These are phyloP conservation scores for Pseudomyrmex pallidus DNA, from an alignment of 1,140 invertebrate genomes.

Conservation along the genomic window DNA sequence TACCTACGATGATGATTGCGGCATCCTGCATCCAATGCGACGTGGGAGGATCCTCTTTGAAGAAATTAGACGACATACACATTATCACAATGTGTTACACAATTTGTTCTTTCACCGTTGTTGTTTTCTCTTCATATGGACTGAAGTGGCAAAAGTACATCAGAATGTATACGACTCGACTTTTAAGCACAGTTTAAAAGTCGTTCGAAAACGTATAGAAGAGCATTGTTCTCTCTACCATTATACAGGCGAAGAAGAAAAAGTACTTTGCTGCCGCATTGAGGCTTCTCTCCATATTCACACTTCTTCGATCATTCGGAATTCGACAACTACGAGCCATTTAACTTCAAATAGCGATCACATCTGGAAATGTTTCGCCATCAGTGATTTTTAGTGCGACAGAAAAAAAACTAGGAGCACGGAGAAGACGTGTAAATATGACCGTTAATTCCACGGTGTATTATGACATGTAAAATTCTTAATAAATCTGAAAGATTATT, in stretches of 20 bases:
- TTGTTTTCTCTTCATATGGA: conserved; percentile 23
- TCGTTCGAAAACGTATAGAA: background rate
- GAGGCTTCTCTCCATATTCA: conserved; percentile 6
- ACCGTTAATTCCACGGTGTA: conserved; percentile 70
- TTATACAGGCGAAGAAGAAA: conserved; percentile 12
- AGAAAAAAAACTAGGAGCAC: conserved; percentile 30
- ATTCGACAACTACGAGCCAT: conserved; percentile 53
- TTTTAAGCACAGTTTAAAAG: conserved; percentile 8
- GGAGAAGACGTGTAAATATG: conserved; percentile 72
- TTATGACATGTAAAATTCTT: conserved; percentile 76
- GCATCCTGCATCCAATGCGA: conserved; percentile 30
- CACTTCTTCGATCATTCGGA: conserved; percentile 33
- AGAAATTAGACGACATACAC: conserved; percentile 48
- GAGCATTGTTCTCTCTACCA: conserved; percentile 11
- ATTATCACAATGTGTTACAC: conserved; percentile 39
- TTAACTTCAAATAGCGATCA: conserved; percentile 38
- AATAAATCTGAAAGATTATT: conserved; percentile 78
- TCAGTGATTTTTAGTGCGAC: conserved; percentile 57
- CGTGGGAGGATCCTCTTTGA: conserved; percentile 55
- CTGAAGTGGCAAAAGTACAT: background rate
- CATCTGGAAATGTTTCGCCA: conserved; percentile 40
- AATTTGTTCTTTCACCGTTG: conserved; percentile 32
- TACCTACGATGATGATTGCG: conserved; percentile 32
- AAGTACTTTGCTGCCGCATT: conserved; percentile 10
- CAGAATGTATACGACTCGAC: background rate